Evolutionary conservation across 1,140 invertebrate genomes (phyloP).

Genomic region (Sarcophaga bullata): DNA sequence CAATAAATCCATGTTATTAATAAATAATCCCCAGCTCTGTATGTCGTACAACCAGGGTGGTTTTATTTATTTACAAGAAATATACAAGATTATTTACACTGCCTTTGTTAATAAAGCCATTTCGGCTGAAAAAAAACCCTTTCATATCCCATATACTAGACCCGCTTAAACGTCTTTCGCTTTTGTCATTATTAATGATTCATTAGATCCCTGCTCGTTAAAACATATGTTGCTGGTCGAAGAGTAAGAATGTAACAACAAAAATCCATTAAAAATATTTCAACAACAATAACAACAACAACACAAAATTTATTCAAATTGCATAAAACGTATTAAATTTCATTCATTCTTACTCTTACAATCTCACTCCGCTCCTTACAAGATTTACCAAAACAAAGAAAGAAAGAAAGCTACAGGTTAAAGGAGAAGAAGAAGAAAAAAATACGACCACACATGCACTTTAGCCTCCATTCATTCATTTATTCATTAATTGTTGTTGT

Average conservation of each 20-base stretch:
- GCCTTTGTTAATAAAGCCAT: too few relatives aligned
- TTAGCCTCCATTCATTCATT: too few relatives aligned
- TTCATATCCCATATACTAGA: conserved; percentile 17
- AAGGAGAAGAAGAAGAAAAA: background rate
- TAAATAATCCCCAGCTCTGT: background rate
- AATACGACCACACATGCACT: background rate
- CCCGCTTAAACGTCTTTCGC: conserved; percentile 7
- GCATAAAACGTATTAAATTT: conserved; percentile 21
- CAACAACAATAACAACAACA: background rate
- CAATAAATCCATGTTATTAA: background rate
- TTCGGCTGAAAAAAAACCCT: too few relatives aligned
- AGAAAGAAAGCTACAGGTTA: background rate
- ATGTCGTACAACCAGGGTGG: background rate
- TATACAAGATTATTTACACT: too few relatives aligned
- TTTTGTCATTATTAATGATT: conserved; percentile 2
- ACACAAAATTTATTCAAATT: background rate
- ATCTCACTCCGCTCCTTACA: background rate
- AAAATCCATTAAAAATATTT: background rate
- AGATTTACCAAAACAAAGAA: background rate
- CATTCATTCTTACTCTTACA: background rate
- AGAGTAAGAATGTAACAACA: background rate
- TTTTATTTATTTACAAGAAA: too few relatives aligned
- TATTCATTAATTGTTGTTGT: too few relatives aligned
- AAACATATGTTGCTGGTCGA: conserved; percentile 15
- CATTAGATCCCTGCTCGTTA: background rate